Conservation (phyloP, 2,113 vertebrate species). For the Rattus rattus region DNA sequence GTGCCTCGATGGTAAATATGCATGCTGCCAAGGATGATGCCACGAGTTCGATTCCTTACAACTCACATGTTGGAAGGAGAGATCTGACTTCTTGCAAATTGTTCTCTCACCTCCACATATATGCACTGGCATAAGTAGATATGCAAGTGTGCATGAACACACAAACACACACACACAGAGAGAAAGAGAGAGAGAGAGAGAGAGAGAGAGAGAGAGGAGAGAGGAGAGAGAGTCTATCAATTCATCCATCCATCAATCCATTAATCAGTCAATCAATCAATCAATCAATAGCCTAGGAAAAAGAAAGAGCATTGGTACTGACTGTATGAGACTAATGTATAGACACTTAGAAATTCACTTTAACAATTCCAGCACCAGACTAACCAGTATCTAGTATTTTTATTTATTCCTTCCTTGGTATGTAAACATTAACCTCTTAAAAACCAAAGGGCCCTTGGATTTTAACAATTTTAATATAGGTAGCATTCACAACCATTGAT, state of each 20-base stretch:
- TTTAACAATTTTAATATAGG: slow-evolving; percentile 12
- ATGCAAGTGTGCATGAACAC: not conserved
- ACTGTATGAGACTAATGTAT: not conserved
- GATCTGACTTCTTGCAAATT: not conserved
- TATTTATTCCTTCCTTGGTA: not conserved
- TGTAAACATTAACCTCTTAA: not conserved
- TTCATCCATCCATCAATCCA: no score
- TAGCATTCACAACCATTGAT: not conserved
- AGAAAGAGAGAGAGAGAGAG: no score
- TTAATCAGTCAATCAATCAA: no score
- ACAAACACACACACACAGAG: not conserved
- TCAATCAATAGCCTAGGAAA: not conserved
- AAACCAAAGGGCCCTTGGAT: not conserved
- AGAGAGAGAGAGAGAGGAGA: no score
- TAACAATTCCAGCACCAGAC: not conserved
- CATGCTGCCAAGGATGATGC: not conserved
- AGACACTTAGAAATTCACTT: not conserved
- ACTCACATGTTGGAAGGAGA: not conserved
- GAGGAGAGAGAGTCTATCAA: no score
- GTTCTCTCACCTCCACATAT: not conserved
- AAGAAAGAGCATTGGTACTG: not conserved
- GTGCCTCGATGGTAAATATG: not conserved
- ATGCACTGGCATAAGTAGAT: not conserved
- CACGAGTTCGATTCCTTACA: not conserved
- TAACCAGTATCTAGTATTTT: not conserved